Evolutionary conservation across 2,113 vertebrate genomes (phyloP), one percentile per base, ranked within the genome.

Genomic region (Crypturellus undulatus): DNA sequence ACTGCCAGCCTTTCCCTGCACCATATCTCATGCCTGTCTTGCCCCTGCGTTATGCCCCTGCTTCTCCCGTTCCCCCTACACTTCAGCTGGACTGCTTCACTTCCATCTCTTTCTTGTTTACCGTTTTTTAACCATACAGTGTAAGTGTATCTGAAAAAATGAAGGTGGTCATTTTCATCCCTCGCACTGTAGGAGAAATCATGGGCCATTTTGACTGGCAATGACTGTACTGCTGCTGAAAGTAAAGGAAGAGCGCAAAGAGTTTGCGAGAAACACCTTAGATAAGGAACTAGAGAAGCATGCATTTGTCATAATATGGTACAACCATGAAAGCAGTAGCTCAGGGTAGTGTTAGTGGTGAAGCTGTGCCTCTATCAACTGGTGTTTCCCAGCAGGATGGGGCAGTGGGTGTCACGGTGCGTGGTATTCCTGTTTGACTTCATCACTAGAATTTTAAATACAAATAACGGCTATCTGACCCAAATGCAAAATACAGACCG

Each of bases 391-490:
- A 63, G 51, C n/a, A 70, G 8, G 3, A 8, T 15, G 5, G 6
- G 52, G 22, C 22, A 86, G 19, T 58, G 42, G 12, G 10, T 81
- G 28, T 4, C 1, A 0, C 24, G 20, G 0, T 32, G 26, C 47
- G 7, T 71, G 43, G 28, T 65, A 21, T 13, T 65, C 24, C 14
- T 49, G 6, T 24, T 94, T 65, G 16, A 47, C 83, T 92, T 86
- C 60, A 40, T 32, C 24, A 54, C 51, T 0, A 2, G 12, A 12
- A 42, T 42, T 87, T 90, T 68, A 75, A 69, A 51, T 64, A 36
- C 30, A 67, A 70, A 42, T 71, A 12, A 14, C 5, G 49, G 3
- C 62, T 67, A 8, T 81, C 60, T 59, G 22, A 56, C 24, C 4
- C 16, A 56, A 10, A 9, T 73, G 42, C n/a, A 58, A 77, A 78